phyloP scores from a whole-genome alignment of 2,797 vertebrate genomes.

The Muscicapa striata region DNA sequence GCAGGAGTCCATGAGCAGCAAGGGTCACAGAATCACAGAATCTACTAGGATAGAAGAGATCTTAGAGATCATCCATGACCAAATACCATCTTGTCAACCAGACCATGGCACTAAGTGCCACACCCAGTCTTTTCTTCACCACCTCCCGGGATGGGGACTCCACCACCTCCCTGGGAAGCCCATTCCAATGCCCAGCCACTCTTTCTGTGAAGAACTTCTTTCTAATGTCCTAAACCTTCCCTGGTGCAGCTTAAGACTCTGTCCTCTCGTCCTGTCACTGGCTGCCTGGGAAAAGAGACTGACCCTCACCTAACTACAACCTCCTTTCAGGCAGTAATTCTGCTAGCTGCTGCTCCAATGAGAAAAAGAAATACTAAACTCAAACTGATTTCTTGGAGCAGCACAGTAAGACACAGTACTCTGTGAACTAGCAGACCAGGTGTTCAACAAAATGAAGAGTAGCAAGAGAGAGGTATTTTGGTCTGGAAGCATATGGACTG shows the following conservation, averaged over 20 bases:
- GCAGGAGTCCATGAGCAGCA: not conserved
- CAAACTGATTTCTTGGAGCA: not conserved
- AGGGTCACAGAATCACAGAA: not conserved
- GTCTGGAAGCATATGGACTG: not conserved
- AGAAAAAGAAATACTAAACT: not conserved
- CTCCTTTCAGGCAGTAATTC: not conserved
- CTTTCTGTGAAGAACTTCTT: not conserved
- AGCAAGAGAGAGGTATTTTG: not conserved
- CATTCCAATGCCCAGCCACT: not conserved
- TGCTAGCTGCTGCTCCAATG: not conserved
- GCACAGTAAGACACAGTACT: not conserved
- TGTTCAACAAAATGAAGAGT: not conserved
- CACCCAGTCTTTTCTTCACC: not conserved
- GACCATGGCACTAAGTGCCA: not conserved
- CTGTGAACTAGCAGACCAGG: not conserved
- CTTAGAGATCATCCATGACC: not conserved
- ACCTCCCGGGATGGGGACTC: not conserved
- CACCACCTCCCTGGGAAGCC: not conserved
- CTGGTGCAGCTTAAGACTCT: not conserved
- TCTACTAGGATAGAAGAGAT: not conserved
- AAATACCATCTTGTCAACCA: not conserved
- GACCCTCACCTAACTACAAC: not conserved
- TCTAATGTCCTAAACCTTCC: not conserved
- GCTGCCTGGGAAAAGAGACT: not conserved
- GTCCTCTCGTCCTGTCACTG: fast-evolving